Evolutionary conservation across 92 coral and sea anemone genomes (phyloP), one percentile per base, ranked within the genome.

Genomic region (Palythoa heliodiscus): DNA sequence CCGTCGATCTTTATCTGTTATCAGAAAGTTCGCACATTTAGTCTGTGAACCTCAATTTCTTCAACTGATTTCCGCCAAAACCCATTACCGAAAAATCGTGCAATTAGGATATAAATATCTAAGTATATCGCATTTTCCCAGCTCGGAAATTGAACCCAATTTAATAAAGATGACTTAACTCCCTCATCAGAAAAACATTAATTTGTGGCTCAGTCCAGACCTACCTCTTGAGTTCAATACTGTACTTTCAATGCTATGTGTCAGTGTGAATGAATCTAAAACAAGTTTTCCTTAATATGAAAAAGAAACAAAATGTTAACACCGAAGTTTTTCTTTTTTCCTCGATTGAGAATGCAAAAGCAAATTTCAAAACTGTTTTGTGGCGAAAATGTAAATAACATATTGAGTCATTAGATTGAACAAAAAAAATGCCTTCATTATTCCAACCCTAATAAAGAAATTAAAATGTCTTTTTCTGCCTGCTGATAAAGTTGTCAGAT

Each of bases 401-500:
- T 43, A 64, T 66, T 57, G 73, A 43, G 74, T 52, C 84, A 23
- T 80, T 80, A 66, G 74, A n/a, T 80, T 66, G 60, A 53, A n/a
- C 73, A 7, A 43, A 80, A 69, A 69, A 80, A 52, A 69, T 66
- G 66, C 73, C 48, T 67, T 80, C 84, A 80, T 80, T 80, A 64
- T 80, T 67, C 63, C 84, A 80, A 23, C 84, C 84, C 63, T 80
- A 80, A 78, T 80, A 80, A 80, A 80, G 74, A 80, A 80, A 80
- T 80, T 80, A 80, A 78, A 80, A 67, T 47, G 84, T 64, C 84
- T 80, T 80, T 80, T 80, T 80, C 84, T 80, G 84, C 84, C 84
- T 80, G 74, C 63, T 80, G 84, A 80, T 80, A 80, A 80, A 64
- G 84, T 40, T 66, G 84, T 80, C 84, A 80, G 73, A 80, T 80